Base-by-base conservation (phyloP, 2,888 invertebrate species). In the Thera obeliscata region DNA sequence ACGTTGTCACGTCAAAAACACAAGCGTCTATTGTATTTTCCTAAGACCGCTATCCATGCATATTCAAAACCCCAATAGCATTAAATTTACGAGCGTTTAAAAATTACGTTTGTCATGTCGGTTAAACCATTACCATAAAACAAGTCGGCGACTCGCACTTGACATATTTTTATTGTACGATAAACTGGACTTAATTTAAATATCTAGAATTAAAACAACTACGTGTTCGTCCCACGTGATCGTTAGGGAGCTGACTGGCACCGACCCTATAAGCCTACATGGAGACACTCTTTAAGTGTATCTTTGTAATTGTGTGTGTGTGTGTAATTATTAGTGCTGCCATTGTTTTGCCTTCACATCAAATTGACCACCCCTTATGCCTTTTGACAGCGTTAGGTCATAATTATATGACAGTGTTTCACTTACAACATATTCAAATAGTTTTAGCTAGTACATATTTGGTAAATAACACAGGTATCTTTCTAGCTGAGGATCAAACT, bases 181-280 rank as follows among this genome's bases (percentile, higher is more conserved):
- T 72, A 72, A 72, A 72, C 61, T 66, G 61, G 58, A 43, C 66
- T 61, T 67, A 62, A 69, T 72, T 69, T 65, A 69, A 72, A 69
- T 67, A 69, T 63, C 64, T 69, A 50, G 61, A 72, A 65, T 66
- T 66, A 67, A 67, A 70, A 65, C 70, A 61, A 52, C 12, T 46
- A 43, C 54, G 56, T 22, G 48, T 36, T 2, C 12, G 58, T 38
- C 69, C 69, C 69, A 69, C 69, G 61, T 54, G 57, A 12, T 66
- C 66, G 66, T 66, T 66, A 66, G 55, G 12, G 41, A 36, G 33
- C 67, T 56, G 68, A 59, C 61, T 4, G 33, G 52, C 33, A 9
- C 9, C 33, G 52, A 52, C 33, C 33, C 3, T 8, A 52, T 8
- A 52, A 33, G 52, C 52, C 8, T 7, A 33, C 33, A 52, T 52